A percentile compares a stretch with the other conserved stretches of the same genome.
Conservation (phyloP, 2,888 invertebrate genomes). For the Rhagonycha fulva region DNA sequence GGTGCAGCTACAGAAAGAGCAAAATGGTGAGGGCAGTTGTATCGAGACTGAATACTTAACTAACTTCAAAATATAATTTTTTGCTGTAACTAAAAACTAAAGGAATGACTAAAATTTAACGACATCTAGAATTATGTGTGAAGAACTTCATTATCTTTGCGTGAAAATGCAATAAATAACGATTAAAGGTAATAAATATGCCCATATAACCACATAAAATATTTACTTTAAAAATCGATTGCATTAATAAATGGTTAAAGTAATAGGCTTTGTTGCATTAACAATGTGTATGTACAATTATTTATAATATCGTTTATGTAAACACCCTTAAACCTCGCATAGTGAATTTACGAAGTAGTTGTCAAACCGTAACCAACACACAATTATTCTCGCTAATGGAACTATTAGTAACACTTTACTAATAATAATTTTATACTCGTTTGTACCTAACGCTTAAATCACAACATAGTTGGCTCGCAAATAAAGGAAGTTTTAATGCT, state of each 20-base stretch:
- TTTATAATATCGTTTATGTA: neutral
- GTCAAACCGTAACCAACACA: neutral
- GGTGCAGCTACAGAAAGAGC: too few species aligned
- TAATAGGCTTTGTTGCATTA: neutral
- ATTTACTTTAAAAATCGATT: neutral
- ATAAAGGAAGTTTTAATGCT: neutral
- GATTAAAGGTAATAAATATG: neutral
- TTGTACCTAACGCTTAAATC: neutral
- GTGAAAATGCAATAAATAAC: neutral
- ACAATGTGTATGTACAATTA: neutral
- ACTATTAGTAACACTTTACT: neutral
- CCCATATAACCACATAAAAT: neutral
- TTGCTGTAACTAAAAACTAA: too few species aligned
- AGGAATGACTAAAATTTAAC: too few species aligned
- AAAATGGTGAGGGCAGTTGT: too few species aligned
- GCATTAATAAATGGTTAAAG: neutral
- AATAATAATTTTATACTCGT: neutral
- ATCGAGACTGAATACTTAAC: too few species aligned
- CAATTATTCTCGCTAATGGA: constrained; percentile 1
- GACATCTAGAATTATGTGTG: too few species aligned
- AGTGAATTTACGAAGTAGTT: neutral
- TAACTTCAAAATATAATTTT: too few species aligned
- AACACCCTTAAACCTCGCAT: neutral
- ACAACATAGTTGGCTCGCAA: neutral
- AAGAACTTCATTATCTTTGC: too few species aligned